Percentiles rank a stretch among this genome's conserved stretches.
Evolutionary conservation across 2,888 invertebrate species (phyloP).

Genomic region (Macroteleia sp.): DNA sequence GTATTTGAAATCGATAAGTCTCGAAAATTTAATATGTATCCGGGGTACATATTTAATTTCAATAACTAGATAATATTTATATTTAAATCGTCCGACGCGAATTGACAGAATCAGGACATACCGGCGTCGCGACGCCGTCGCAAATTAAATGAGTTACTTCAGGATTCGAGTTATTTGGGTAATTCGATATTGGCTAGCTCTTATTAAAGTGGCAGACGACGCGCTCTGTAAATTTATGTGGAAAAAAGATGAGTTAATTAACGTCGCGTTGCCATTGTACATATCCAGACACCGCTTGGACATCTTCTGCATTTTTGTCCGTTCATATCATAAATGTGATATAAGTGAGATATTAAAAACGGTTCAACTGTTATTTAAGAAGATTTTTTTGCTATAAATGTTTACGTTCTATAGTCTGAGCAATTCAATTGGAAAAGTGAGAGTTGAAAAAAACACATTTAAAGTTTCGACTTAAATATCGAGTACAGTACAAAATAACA

Average conservation of each 20-base stretch:
- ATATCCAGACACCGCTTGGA: conserved; percentile 38
- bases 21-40: conserved; percentile 74
- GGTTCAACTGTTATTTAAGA: too few relatives aligned
- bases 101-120: conserved; percentile 82
- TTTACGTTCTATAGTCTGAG: too few relatives aligned
- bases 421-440: too few relatives aligned
- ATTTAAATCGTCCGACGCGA: conserved; percentile 75
- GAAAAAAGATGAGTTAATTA: conserved; percentile 60
- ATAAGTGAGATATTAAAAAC: too few relatives aligned
- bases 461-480: too few relatives aligned
- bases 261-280: conserved; percentile 40
- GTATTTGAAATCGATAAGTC: conserved; percentile 70
- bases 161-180: conserved; percentile 75
- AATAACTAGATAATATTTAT: conserved; percentile 77
- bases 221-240: conserved; percentile 55
- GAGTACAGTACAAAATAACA: too few relatives aligned
- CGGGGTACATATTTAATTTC: conserved; percentile 75
- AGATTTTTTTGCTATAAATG: too few relatives aligned
- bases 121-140: conserved; percentile 78
- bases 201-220: conserved; percentile 69
- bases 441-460: too few relatives aligned
- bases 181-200: conserved; percentile 75
- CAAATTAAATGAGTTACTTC: conserved; percentile 81
- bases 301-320: conserved; percentile 17
- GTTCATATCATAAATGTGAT: conserved; percentile 5